These are phyloP conservation scores for Scyliorhinus canicula DNA, from an alignment of 2,797 vertebrate species.

Conservation along the genomic window DNA sequence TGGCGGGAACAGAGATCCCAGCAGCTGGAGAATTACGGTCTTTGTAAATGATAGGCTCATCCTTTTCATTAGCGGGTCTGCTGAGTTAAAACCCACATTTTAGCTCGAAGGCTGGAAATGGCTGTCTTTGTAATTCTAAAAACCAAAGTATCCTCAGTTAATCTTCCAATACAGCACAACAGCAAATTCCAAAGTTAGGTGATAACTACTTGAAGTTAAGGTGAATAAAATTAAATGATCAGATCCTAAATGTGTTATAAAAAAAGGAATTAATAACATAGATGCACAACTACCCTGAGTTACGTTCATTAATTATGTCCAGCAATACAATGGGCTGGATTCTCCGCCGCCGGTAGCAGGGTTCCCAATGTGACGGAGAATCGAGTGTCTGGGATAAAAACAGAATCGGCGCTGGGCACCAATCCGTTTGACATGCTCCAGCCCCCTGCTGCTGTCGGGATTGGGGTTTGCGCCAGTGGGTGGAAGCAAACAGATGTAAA, in stretches of 20 bases:
- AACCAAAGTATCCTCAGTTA: background rate
- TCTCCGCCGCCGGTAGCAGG: too few relatives aligned
- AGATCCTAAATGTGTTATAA: background rate
- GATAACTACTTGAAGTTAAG: background rate
- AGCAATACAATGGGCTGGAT: background rate
- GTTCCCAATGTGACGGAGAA: too few relatives aligned
- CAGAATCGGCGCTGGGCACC: too few relatives aligned
- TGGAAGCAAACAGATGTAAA: too few relatives aligned
- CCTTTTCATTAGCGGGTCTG: background rate
- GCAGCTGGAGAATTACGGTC: background rate
- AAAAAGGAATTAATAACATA: background rate
- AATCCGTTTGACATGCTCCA: too few relatives aligned
- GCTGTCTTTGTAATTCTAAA: background rate
- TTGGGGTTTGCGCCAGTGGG: too few relatives aligned
- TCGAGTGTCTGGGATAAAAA: too few relatives aligned
- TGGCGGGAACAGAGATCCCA: too few relatives aligned
- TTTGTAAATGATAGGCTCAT: background rate
- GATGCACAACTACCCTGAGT: background rate
- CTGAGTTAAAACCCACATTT: background rate
- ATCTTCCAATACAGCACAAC: background rate
- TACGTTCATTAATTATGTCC: background rate
- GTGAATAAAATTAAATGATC: background rate
- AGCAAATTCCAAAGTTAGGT: background rate
- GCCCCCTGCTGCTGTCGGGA: too few relatives aligned
- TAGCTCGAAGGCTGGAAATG: background rate